phyloP scores from a whole-genome alignment of 2,888 invertebrate species.

The Halictus quadricinctus region DNA sequence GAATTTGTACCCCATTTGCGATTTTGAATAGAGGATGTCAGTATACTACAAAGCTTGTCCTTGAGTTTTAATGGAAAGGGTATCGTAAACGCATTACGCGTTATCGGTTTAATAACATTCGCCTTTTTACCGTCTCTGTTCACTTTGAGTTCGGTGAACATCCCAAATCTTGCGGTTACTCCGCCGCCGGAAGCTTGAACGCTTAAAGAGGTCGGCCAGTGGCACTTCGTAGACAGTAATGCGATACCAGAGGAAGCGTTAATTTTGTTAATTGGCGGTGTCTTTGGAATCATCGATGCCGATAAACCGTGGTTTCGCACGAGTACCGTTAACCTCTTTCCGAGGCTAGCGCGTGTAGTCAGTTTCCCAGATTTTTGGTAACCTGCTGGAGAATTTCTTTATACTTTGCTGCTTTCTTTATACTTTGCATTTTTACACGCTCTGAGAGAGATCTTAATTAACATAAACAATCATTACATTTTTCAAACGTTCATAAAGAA shows the following conservation, averaged over 20 bases:
- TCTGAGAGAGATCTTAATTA: neutral
- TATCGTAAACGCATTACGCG: slow-evolving; percentile 34
- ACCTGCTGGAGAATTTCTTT: neutral
- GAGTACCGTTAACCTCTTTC: slow-evolving; percentile 51
- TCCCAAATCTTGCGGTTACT: neutral
- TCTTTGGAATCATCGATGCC: slow-evolving; percentile 37
- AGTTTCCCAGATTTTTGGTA: slow-evolving; percentile 30
- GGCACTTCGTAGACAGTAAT: slow-evolving; percentile 30
- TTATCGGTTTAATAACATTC: slow-evolving; percentile 31
- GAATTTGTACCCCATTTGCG: slow-evolving; percentile 22
- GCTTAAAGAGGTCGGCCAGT: slow-evolving; percentile 21
- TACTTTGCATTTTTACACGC: no score
- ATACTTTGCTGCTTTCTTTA: neutral
- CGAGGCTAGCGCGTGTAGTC: slow-evolving; percentile 20
- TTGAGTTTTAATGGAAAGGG: slow-evolving; percentile 45
- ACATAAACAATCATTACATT: neutral
- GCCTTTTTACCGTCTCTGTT: slow-evolving; percentile 12
- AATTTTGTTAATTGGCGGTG: slow-evolving; percentile 57
- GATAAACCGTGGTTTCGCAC: slow-evolving; percentile 46
- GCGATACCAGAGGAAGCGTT: slow-evolving; percentile 53
- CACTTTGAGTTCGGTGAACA: neutral
- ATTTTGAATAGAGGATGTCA: slow-evolving; percentile 23
- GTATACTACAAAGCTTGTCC: slow-evolving; percentile 9
- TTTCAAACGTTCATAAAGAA: neutral
- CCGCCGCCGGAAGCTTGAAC: slow-evolving; percentile 19